Conservation (phyloP, 2,888 invertebrate genomes). For the Fragum sueziense region DNA sequence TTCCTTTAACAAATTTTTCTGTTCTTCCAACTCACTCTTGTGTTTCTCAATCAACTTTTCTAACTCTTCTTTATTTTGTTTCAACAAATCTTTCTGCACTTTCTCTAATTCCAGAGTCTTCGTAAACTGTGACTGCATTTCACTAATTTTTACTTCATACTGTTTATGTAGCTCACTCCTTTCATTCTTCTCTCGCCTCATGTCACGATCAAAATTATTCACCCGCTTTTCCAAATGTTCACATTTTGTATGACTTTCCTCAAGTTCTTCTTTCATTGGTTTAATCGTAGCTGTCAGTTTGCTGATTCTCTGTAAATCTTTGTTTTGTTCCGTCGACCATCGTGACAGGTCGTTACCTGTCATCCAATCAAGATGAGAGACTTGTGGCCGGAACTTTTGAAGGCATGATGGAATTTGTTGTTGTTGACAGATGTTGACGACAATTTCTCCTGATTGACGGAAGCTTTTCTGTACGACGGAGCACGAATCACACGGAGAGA, state of each 20-base stretch:
- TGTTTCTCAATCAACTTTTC: slow-evolving; percentile 67
- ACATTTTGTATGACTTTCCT: slow-evolving; percentile 67
- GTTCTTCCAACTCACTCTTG: slow-evolving; percentile 67
- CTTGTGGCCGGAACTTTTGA: slow-evolving; percentile 73
- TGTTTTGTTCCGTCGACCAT: slow-evolving; percentile 80
- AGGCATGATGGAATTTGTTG: slow-evolving; percentile 79
- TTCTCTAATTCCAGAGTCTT: slow-evolving; percentile 64
- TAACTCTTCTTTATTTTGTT: slow-evolving; percentile 65
- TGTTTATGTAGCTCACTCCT: slow-evolving; percentile 66
- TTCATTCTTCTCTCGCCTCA: slow-evolving; percentile 76
- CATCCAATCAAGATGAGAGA: slow-evolving; percentile 77
- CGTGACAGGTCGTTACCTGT: slow-evolving; percentile 77
- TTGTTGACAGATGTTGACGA: slow-evolving; percentile 76
- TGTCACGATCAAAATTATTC: slow-evolving; percentile 69
- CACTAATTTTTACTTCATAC: slow-evolving; percentile 74
- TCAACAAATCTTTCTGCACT: slow-evolving; percentile 67
- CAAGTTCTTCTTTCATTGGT: slow-evolving; percentile 74
- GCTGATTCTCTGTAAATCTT: slow-evolving; percentile 77
- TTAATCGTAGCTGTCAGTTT: slow-evolving; percentile 76
- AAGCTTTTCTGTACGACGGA: slow-evolving; percentile 79
- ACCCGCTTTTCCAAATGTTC: slow-evolving; percentile 72
- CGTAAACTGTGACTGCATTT: slow-evolving; percentile 66
- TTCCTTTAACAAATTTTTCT: slow-evolving; percentile 66
- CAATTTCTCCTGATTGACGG: slow-evolving; percentile 73
- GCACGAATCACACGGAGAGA: slow-evolving; percentile 82